phyloP scores from a whole-genome alignment of 2,888 invertebrate genomes.

The Pristionchus japonicus region DNA sequence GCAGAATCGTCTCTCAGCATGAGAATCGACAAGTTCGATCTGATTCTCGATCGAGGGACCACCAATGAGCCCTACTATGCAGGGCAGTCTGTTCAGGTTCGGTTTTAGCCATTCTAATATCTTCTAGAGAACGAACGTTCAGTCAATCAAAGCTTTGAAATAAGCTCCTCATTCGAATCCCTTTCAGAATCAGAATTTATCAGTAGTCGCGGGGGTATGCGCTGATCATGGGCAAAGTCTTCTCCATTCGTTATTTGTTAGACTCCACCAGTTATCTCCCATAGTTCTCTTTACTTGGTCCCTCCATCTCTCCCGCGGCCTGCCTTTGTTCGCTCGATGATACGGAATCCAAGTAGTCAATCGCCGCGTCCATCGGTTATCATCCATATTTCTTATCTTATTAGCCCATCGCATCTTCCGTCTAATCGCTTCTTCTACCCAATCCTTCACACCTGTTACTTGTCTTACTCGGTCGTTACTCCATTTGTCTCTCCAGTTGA shows the following conservation, averaged over 20 bases:
- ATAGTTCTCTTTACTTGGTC: neutral
- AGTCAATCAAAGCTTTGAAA: neutral
- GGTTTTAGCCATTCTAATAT: neutral
- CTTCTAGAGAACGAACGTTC: neutral
- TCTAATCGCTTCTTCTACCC: neutral
- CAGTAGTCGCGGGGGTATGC: neutral
- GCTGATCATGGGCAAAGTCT: neutral
- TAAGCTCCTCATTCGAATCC: no score
- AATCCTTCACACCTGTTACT: neutral
- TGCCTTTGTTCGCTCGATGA: neutral
- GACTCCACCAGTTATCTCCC: neutral
- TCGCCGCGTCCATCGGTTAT: neutral
- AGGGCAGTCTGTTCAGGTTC: conserved; percentile 65
- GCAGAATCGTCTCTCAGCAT: conserved; percentile 47
- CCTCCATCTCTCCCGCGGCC: neutral
- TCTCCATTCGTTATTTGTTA: neutral
- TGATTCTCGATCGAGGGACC: conserved; percentile 63
- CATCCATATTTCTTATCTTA: neutral
- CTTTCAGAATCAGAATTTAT: no score
- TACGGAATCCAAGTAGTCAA: neutral
- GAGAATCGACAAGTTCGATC: conserved; percentile 71
- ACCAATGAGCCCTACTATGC: conserved; percentile 65
- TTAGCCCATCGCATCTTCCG: neutral
- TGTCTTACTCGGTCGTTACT: neutral
- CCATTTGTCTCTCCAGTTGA: neutral